Evolutionary conservation across 2,797 vertebrate genomes (phyloP).

Genomic region (Sarcoramphus papa): DNA sequence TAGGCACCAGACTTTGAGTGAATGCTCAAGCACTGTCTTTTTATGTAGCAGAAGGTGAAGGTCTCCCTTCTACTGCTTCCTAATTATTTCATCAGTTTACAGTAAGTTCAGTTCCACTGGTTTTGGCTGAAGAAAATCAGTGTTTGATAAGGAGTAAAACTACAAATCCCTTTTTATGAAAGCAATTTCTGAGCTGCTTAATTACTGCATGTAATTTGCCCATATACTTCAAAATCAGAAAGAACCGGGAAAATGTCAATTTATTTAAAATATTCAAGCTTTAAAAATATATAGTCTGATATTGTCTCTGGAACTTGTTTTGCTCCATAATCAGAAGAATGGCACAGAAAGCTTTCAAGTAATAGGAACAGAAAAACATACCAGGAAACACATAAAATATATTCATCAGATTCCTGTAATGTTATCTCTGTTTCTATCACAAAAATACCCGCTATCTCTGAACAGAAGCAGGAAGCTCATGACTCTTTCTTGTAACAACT

Average conservation of each 20-base stretch:
- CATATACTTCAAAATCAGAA: not conserved
- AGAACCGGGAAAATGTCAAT: not conserved
- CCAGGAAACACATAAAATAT: not conserved
- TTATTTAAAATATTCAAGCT: not conserved
- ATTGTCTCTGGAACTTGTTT: not conserved
- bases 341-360: not conserved
- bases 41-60: not conserved
- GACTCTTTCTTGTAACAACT: not conserved
- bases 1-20: not conserved
- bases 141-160: not conserved
- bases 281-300: not conserved
- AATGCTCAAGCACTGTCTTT: not conserved
- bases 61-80: not conserved
- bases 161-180: not conserved
- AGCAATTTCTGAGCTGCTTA: not conserved
- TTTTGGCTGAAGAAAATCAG: not conserved
- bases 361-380: not conserved
- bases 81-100: not conserved
- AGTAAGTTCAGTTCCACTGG: not conserved
- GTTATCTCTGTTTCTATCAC: conserved; percentile 10
- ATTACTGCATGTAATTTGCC: not conserved
- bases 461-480: conserved; percentile 36
- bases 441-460: not conserved
- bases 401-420: not conserved
- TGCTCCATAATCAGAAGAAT: not conserved